phyloP scores from a whole-genome alignment of 2,797 vertebrate genomes.

The Megaceryle alcyon region DNA sequence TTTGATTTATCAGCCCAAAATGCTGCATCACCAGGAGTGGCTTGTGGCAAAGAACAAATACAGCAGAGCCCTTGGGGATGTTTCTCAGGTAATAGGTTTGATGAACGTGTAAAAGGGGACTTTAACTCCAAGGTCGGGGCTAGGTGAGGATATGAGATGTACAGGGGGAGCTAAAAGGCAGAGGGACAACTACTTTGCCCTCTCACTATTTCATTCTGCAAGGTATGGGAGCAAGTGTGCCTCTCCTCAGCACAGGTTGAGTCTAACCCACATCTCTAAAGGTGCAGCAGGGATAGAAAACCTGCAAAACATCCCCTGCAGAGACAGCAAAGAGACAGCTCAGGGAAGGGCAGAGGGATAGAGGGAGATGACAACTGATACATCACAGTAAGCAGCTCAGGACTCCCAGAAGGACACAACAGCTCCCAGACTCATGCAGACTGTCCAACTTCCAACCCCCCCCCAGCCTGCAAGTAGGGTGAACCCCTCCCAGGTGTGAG shows the following conservation, averaged over 20 bases:
- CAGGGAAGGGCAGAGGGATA: not conserved
- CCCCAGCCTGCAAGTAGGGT: not conserved
- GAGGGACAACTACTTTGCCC: not conserved
- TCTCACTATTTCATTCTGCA: not conserved
- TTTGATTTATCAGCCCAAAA: not conserved
- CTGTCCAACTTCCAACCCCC: not conserved
- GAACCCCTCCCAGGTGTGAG: not conserved
- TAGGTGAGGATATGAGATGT: not conserved
- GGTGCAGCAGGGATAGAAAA: not conserved
- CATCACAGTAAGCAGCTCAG: not conserved
- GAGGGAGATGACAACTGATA: not conserved
- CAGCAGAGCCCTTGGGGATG: not conserved
- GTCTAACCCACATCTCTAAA: not conserved
- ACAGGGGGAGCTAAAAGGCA: not conserved
- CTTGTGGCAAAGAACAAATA: not conserved
- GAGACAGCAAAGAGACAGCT: not conserved
- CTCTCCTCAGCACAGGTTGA: not conserved
- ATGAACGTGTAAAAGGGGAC: rapidly evolving
- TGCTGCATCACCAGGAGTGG: not conserved
- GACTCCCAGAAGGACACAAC: not conserved
- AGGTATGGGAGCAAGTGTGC: not conserved
- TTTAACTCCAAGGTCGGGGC: not conserved
- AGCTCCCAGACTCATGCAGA: rapidly evolving
- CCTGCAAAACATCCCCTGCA: not conserved
- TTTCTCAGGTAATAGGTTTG: not conserved